Conservation (phyloP, 1,140 invertebrate species). For the Bombus waltoni region DNA sequence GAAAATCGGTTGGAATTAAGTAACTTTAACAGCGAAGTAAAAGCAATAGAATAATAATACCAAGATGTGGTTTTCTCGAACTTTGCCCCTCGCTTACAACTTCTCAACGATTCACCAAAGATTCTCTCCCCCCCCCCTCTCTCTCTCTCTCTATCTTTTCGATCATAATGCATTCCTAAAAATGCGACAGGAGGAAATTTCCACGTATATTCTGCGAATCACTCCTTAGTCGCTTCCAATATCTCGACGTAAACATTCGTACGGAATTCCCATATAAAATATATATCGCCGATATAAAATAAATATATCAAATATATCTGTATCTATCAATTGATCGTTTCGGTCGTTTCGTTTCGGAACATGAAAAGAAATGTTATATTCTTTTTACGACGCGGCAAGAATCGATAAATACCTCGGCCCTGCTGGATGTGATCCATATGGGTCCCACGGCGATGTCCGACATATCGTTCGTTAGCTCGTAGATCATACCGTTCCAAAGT, state of each 20-base stretch:
- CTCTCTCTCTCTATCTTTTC: too few species aligned
- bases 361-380: not conserved
- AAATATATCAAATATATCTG: not conserved
- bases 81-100: not conserved
- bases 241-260: too few species aligned
- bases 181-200: too few species aligned
- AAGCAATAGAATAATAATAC: not conserved
- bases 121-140: too few species aligned
- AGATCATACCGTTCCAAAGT: slow-evolving; percentile 95
- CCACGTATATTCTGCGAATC: too few species aligned
- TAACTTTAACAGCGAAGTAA: not conserved
- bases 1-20: too few species aligned
- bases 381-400: not conserved
- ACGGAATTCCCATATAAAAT: too few species aligned
- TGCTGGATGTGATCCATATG: slow-evolving; percentile 94
- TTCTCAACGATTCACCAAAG: not conserved
- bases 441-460: slow-evolving; percentile 94
- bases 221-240: too few species aligned
- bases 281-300: not conserved
- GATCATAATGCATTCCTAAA: too few species aligned
- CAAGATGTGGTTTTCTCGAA: not conserved
- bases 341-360: not conserved
- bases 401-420: slow-evolving; percentile 87
- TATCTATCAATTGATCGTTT: not conserved
- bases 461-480: slow-evolving; percentile 92